These are phyloP conservation scores for Syrphus vitripennis DNA, from an alignment of 2,888 invertebrate species.

Conservation along the genomic window DNA sequence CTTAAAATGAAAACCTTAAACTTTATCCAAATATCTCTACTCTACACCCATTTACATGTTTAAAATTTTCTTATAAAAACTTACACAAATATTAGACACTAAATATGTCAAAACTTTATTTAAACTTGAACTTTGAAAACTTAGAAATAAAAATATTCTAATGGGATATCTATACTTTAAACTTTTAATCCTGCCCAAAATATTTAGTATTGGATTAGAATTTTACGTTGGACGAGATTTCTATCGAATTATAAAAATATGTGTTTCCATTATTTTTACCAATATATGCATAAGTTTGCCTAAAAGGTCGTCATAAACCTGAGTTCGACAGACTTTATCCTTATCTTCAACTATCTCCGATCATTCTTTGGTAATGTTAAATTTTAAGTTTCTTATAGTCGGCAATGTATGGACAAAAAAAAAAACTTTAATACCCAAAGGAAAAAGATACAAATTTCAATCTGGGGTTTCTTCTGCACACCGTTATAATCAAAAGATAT, in stretches of 20 bases:
- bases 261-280: background rate
- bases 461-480: conserved; percentile 5
- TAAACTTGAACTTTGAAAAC: background rate
- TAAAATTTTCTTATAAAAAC: background rate
- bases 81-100: background rate
- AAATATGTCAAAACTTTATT: background rate
- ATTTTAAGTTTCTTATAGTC: conserved; percentile 15
- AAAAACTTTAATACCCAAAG: conserved; percentile 26
- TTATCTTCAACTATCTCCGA: background rate
- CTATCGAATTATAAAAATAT: background rate
- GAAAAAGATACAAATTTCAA: conserved; percentile 42
- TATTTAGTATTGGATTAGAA: background rate
- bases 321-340: conserved; percentile 1
- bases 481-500: conserved; percentile 51
- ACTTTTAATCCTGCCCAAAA: background rate
- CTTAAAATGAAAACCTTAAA: too few relatives aligned
- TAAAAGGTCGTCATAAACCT: conserved; percentile 11
- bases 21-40: too few relatives aligned
- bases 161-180: background rate
- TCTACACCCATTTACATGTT: too few relatives aligned
- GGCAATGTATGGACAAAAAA: too few relatives aligned
- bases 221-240: background rate
- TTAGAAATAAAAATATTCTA: background rate
- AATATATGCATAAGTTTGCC: background rate
- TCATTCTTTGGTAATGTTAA: background rate